phyloP scores from a whole-genome alignment of 2,888 invertebrate genomes.

The Microplitis manilae region DNA sequence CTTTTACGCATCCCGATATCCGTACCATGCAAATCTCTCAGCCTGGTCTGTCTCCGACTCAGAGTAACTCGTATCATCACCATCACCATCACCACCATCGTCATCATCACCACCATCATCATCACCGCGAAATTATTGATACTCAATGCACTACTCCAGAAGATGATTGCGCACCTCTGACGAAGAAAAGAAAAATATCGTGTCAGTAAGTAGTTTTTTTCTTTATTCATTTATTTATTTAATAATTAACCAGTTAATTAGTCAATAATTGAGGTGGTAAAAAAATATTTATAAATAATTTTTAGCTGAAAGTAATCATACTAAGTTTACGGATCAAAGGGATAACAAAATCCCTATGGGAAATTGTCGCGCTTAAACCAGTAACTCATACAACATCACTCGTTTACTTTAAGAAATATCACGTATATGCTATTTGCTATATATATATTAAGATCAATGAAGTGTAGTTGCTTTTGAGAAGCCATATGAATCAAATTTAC shows the following conservation, averaged over 20 bases:
- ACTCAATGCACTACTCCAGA: constrained; percentile 42
- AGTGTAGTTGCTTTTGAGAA: constrained; percentile 22
- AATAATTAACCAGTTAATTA: background rate
- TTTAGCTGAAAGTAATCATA: constrained; percentile 14
- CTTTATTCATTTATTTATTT: constrained; percentile 1
- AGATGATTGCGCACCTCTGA: constrained; percentile 54
- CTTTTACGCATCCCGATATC: background rate
- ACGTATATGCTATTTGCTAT: constrained; percentile 4
- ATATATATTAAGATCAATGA: constrained; percentile 34
- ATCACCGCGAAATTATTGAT: constrained; percentile 48
- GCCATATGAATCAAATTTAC: constrained; percentile 27
- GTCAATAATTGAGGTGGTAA: background rate
- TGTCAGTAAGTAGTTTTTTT: constrained; percentile 71
- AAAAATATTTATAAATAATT: background rate
- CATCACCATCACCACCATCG: constrained; percentile 57
- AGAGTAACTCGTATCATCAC: constrained; percentile 28
- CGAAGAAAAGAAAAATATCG: constrained; percentile 73
- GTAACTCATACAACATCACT: constrained; percentile 18
- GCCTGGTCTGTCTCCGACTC: constrained; percentile 30
- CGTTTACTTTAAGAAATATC: constrained; percentile 18
- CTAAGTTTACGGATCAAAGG: constrained; percentile 30
- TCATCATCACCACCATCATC: constrained; percentile 49
- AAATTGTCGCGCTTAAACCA: background rate
- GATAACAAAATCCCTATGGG: constrained; percentile 23
- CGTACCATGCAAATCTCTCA: constrained; percentile 27